Evolutionary conservation across 2,797 vertebrate species (phyloP), one percentile per base, ranked within the genome.

Genomic region (Crocidura indochinensis): DNA sequence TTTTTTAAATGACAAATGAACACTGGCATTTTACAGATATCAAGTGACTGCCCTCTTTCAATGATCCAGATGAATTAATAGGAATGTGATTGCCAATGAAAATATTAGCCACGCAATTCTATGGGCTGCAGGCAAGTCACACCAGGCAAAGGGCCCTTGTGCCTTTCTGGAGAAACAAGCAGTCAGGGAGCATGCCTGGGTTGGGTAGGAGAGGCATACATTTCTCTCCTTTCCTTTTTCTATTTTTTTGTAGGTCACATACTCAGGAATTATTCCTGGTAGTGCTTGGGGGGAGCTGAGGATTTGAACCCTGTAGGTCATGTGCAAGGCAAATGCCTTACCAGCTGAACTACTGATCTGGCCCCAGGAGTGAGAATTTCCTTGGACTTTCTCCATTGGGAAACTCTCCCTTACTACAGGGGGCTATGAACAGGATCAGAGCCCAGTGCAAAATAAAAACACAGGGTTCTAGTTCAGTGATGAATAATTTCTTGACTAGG

Each of bases 11-110:
- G 74, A 12, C 15, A 20, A 88, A 11, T 71, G 78, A 74, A 65
- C 24, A 38, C 60, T 31, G 83, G 20, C 64, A 67, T 68, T 93
- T 92, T 60, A 91, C 11, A 79, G 64, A 88, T 74, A 9, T 71
- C 38, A 81, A 88, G 68, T 76, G 26, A 56, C 26, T n/a, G n/a
- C 65, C 53, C 31, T 29, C 24, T n/a, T 81, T 47, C 71, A 47
- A 15, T 24, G 75, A 85, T 69, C 85, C 15, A 67, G 71, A 22
- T 86, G 8, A 82, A 22, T 20, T 51, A 67, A 46, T 20, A 19
- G 22, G n/a, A 65, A 38, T 5, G 27, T 76, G 46, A 74, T 27
- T 17, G 29, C 44, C 47, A 72, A 78, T 10, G 69, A 29, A 15
- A 27, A 0, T 0, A 38, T 62, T 10, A 17, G 76, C 19, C 68